These are phyloP conservation scores for Folsomia manolachei DNA, from an alignment of 2,888 invertebrate genomes.

Conservation along the genomic window DNA sequence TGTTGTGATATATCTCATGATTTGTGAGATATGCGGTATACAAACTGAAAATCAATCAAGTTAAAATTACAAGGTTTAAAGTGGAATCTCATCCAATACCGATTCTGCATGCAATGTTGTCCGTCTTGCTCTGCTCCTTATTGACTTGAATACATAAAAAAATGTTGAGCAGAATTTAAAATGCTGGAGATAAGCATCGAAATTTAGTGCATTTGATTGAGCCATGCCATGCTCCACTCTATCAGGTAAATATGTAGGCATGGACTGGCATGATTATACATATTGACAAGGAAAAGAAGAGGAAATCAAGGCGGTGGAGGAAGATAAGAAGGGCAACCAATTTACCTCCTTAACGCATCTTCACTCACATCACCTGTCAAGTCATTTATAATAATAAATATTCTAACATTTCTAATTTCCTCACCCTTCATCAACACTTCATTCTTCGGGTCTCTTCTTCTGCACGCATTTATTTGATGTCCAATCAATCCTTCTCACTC, in stretches of 20 bases:
- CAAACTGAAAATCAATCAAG: too few species aligned
- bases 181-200: background rate
- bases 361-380: slow-evolving; percentile 17
- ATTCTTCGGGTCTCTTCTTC: slow-evolving; percentile 7
- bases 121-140: too few species aligned
- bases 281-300: slow-evolving; percentile 15
- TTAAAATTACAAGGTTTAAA: too few species aligned
- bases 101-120: too few species aligned
- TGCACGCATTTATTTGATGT: slow-evolving; percentile 17
- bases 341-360: slow-evolving; percentile 9
- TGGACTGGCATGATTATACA: too few species aligned
- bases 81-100: too few species aligned
- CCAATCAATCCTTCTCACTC: slow-evolving; percentile 13
- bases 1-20: too few species aligned
- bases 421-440: slow-evolving; percentile 25
- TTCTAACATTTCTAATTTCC: slow-evolving; percentile 20
- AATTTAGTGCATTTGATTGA: too few species aligned
- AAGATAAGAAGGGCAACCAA: slow-evolving; percentile 16
- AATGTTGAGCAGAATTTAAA: background rate
- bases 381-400: slow-evolving; percentile 14
- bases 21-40: too few species aligned
- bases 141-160: too few species aligned
- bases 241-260: too few species aligned
- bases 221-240: too few species aligned
- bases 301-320: background rate